A percentile compares a stretch with the other conserved stretches of the same genome.
Conservation (phyloP, 2,888 invertebrate species). For the Hydrotaea diabolus region DNA sequence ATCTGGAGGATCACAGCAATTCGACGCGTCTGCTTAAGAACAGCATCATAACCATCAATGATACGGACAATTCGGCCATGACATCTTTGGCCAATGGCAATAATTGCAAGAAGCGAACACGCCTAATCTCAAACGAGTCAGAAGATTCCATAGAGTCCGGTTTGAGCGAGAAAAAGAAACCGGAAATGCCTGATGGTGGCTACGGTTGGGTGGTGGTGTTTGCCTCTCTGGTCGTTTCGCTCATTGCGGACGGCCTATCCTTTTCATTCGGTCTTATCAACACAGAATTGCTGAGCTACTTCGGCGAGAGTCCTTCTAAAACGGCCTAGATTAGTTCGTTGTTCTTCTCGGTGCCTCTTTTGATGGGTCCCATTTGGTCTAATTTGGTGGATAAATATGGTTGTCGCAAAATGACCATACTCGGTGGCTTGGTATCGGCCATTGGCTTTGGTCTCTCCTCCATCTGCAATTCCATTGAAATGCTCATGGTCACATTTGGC, state of each 20-base stretch:
- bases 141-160: conserved; percentile 79
- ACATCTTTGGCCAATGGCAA: conserved; percentile 57
- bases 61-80: conserved; percentile 66
- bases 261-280: conserved; percentile 96
- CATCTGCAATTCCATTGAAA: conserved; percentile 86
- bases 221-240: conserved; percentile 91
- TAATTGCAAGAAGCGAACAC: conserved; percentile 76
- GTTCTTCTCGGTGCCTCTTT: conserved; percentile 93
- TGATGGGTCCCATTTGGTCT: conserved; percentile 86
- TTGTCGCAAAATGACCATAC: conserved; percentile 88
- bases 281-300: conserved; percentile 90
- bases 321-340: conserved; percentile 95
- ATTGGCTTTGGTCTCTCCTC: conserved; percentile 89
- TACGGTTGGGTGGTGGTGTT: conserved; percentile 86
- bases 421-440: conserved; percentile 87
- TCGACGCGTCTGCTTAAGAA: conserved; percentile 69
- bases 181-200: conserved; percentile 80
- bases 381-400: conserved; percentile 93
- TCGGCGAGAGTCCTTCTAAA: conserved; percentile 89
- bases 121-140: conserved; percentile 79
- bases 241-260: conserved; percentile 95
- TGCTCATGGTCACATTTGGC: conserved; percentile 92
- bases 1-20: conserved; percentile 69
- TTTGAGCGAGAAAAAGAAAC: conserved; percentile 78
- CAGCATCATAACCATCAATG: conserved; percentile 73